These are phyloP conservation scores for Norana najaformis DNA, from an alignment of 2,888 invertebrate genomes.

Conservation along the genomic window DNA sequence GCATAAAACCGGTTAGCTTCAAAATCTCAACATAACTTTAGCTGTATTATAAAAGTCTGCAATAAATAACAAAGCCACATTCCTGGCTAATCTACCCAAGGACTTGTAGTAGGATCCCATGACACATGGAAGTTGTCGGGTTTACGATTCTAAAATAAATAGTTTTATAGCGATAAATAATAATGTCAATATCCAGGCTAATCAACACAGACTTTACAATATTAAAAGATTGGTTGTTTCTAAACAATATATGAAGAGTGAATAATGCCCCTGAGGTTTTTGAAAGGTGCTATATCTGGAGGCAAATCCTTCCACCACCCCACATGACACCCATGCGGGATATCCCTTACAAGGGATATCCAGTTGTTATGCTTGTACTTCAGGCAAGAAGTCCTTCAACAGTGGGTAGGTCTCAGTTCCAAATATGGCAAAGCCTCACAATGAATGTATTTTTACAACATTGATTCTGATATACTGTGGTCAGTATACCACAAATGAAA, in stretches of 20 bases:
- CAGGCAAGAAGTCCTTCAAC: not conserved
- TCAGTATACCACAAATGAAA: not conserved
- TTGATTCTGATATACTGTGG: not conserved
- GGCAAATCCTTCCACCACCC: not conserved
- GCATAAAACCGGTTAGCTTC: not conserved
- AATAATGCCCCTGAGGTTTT: too few species aligned
- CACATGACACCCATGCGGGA: not conserved
- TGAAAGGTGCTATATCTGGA: not conserved
- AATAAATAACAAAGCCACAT: not conserved
- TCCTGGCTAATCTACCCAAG: not conserved
- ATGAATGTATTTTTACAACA: not conserved
- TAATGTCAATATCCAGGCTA: not conserved
- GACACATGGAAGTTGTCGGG: constrained; percentile 25
- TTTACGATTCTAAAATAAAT: constrained; percentile 26
- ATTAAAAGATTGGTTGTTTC: too few species aligned
- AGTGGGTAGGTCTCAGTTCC: not conserved
- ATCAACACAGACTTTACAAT: too few species aligned
- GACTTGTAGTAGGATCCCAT: constrained; percentile 30
- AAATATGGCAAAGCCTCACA: not conserved
- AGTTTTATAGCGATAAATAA: not conserved
- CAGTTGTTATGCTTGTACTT: not conserved
- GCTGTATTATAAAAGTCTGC: not conserved
- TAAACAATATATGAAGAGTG: too few species aligned
- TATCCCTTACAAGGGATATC: not conserved
- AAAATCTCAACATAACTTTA: not conserved